Percentiles rank a stretch among this genome's conserved stretches.
Conservation (phyloP, 1,140 invertebrate species). For the Panonychus citri region DNA sequence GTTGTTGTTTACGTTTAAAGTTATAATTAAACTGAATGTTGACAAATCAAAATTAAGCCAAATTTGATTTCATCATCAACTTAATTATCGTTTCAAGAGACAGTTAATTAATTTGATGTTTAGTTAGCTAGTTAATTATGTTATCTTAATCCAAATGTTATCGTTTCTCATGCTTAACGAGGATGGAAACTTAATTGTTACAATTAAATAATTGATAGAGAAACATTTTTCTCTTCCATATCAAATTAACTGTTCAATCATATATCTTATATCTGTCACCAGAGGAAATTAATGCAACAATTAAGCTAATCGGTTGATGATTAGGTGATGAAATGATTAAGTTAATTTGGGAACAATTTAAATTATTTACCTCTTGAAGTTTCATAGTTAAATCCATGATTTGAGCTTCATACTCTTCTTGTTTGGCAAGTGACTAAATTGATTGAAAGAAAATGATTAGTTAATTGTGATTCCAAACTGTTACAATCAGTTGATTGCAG, state of each 20-base stretch:
- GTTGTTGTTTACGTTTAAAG: neutral
- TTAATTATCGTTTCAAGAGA: too few relatives aligned
- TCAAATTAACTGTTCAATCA: too few relatives aligned
- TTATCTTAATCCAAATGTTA: neutral
- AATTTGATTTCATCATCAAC: too few relatives aligned
- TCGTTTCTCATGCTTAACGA: too few relatives aligned
- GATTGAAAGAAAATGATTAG: neutral
- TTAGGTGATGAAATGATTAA: neutral
- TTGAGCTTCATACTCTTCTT: slow-evolving; percentile 99
- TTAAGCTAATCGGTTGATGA: too few relatives aligned
- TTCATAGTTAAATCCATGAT: slow-evolving; percentile 94
- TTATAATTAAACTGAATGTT: too few relatives aligned
- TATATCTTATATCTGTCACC: neutral
- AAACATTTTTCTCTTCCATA: neutral
- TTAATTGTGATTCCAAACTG: neutral
- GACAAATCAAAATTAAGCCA: too few relatives aligned
- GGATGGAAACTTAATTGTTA: neutral
- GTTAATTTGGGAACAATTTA: neutral
- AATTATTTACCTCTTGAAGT: slow-evolving; percentile 33
- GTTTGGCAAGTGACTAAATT: slow-evolving; percentile 32
- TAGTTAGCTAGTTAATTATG: too few relatives aligned
- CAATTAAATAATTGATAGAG: too few relatives aligned
- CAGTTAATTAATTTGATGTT: too few relatives aligned
- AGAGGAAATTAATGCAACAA: too few relatives aligned
- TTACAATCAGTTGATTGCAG: neutral